Base-by-base conservation (phyloP, 2,797 vertebrate species). In the Phoebastria nigripes region DNA sequence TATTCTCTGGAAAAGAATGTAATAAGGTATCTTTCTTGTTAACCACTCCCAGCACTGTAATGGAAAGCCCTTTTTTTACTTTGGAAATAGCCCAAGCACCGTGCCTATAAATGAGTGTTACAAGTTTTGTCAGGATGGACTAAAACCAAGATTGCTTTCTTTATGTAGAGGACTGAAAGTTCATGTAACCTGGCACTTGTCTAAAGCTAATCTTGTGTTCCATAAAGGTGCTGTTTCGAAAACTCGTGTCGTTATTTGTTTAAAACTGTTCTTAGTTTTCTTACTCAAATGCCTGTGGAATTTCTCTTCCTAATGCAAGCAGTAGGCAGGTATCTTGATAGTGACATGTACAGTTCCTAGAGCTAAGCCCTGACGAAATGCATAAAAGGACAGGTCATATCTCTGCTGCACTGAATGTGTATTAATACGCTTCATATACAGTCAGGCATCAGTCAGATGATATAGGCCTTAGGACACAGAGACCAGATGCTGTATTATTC, bases 171-270 rank as follows among this genome's bases (percentile, higher is more conserved):
- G 87, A 92, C 95, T 95, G 84, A 92, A 94, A 97, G 44, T 81
- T 95, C 44, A n/a, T 88, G 90, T 94, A 91, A 86, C 55, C 71
- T 91, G 93, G 54, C 87, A 79, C 79, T 91, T 90, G 86, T 90
- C 78, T 85, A 33, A 85, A 95, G 83, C 72, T 88, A 63, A 89
- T 78, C 62, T 55, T 61, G 59, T 93, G 78, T 92, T 89, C 91
- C 90, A 95, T 96, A 94, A 96, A 95, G 89, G 93, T 95, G 95
- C 90, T 96, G 81, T 93, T 94, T 58, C 0, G 0, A 80, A 93
- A 89, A 42, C 71, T 74, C 0, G 46, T 92, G 89, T 61, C 0
- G 0, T 83, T 86, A 47, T 46, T 93, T 93, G 90, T 87, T 85
- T 78, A 52, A 92, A 94, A 21, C 33, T 35, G 21, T 17, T 90